phyloP scores from a whole-genome alignment of 1,140 invertebrate species.

The Camponotus pennsylvanicus region DNA sequence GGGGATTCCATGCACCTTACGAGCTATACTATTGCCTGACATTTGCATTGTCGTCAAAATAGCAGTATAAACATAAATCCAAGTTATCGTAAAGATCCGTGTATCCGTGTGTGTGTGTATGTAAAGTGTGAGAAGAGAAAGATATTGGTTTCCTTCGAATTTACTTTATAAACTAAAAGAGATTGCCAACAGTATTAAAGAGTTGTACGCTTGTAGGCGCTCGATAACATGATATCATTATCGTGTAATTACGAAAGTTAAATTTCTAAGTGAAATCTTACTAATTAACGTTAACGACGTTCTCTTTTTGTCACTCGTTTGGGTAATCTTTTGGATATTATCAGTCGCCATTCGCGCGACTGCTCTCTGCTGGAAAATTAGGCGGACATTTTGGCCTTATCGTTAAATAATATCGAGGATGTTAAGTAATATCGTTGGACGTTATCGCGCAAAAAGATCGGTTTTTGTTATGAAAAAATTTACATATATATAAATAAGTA shows the following conservation, averaged over 20 bases:
- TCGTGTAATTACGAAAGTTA: constrained; percentile 81
- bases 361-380: constrained; percentile 26
- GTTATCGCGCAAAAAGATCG: neutral
- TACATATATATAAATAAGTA: neutral
- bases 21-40: constrained; percentile 29
- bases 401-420: neutral
- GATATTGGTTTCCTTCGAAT: constrained; percentile 63
- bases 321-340: constrained; percentile 45
- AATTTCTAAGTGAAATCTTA: constrained; percentile 79
- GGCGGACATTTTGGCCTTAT: constrained; percentile 13
- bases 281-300: constrained; percentile 80
- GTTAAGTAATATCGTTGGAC: neutral
- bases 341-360: neutral
- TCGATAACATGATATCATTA: constrained; percentile 71
- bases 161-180: constrained; percentile 72
- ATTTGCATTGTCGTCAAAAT: constrained; percentile 48
- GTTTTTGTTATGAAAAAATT: neutral
- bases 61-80: constrained; percentile 18
- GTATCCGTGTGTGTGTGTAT: neutral
- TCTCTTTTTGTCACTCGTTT: constrained; percentile 63
- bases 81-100: neutral
- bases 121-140: neutral
- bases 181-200: constrained; percentile 38
- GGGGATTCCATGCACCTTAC: constrained; percentile 30
- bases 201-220: constrained; percentile 5